These are phyloP conservation scores for Gobio gobio DNA, from an alignment of 2,113 vertebrate species.

Conservation along the genomic window DNA sequence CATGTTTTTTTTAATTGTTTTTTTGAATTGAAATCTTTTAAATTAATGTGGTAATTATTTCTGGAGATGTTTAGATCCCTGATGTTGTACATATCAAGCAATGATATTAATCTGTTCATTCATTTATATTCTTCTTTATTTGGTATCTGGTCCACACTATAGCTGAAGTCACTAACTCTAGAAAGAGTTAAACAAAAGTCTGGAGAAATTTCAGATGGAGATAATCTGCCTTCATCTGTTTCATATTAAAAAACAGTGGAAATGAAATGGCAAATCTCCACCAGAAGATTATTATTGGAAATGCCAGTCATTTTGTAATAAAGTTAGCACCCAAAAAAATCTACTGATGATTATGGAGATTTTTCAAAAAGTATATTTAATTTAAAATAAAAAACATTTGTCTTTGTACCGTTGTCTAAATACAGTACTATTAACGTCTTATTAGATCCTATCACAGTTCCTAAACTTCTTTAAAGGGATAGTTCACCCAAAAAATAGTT, in stretches of 20 bases:
- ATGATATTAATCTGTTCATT: neutral
- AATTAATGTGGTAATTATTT: neutral
- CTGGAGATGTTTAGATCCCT: neutral
- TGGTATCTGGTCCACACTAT: neutral
- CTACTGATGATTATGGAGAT: neutral
- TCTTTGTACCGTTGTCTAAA: neutral
- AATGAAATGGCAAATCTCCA: neutral
- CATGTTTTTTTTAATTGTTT: neutral
- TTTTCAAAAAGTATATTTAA: neutral
- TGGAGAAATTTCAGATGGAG: neutral
- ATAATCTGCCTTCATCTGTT: neutral
- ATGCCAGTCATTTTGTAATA: constrained; percentile 28
- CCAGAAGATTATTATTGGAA: constrained; percentile 18
- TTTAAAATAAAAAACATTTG: neutral
- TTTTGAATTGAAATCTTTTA: neutral
- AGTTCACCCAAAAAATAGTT: neutral
- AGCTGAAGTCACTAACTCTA: neutral
- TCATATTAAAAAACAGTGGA: constrained; percentile 5
- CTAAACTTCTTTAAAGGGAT: neutral
- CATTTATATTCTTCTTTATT: neutral
- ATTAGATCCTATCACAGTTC: neutral
- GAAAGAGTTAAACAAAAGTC: neutral
- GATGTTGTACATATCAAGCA: neutral
- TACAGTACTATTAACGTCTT: neutral
- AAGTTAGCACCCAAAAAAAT: neutral